phyloP scores from a whole-genome alignment of 2,888 invertebrate species.

The Lottia scabra region DNA sequence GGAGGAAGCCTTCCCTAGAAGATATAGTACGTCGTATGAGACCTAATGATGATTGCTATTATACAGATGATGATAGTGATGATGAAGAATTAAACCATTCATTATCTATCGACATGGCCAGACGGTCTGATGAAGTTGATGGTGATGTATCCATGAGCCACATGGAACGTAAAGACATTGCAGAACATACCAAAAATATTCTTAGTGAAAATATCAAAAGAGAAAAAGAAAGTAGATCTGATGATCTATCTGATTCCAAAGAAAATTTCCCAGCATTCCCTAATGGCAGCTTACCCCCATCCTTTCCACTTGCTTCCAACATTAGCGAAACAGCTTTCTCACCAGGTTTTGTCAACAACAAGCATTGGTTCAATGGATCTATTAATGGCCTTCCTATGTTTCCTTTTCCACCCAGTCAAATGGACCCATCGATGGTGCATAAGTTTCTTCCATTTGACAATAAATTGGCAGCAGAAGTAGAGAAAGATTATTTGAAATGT shows the following conservation, averaged over 20 bases:
- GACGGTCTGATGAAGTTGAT: slow-evolving; percentile 44
- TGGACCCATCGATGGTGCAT: slow-evolving; percentile 52
- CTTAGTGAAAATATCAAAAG: slow-evolving; percentile 16
- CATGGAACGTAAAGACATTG: slow-evolving; percentile 17
- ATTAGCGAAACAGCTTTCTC: slow-evolving; percentile 43
- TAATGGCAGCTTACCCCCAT: slow-evolving; percentile 31
- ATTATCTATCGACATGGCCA: slow-evolving; percentile 32
- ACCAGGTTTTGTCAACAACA: slow-evolving; percentile 45
- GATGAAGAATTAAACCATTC: slow-evolving; percentile 34
- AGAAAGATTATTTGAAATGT: slow-evolving; percentile 60
- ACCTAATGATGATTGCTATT: slow-evolving; percentile 45
- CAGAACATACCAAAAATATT: slow-evolving; percentile 20
- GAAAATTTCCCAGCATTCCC: slow-evolving; percentile 33
- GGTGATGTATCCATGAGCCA: slow-evolving; percentile 33
- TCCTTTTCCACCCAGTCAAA: slow-evolving; percentile 46
- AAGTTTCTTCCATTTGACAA: slow-evolving; percentile 57
- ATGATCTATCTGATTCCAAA: slow-evolving; percentile 12
- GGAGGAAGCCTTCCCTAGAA: slow-evolving; percentile 58
- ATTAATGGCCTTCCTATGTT: slow-evolving; percentile 52
- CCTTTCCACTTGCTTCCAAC: slow-evolving; percentile 37
- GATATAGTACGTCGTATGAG: slow-evolving; percentile 57
- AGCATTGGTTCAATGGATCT: slow-evolving; percentile 48
- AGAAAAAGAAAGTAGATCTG: not conserved
- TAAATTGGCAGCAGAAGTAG: slow-evolving; percentile 50
- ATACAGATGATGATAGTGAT: slow-evolving; percentile 50